phyloP scores from a whole-genome alignment of 2,113 vertebrate species.

The Ammodytes dubius region DNA sequence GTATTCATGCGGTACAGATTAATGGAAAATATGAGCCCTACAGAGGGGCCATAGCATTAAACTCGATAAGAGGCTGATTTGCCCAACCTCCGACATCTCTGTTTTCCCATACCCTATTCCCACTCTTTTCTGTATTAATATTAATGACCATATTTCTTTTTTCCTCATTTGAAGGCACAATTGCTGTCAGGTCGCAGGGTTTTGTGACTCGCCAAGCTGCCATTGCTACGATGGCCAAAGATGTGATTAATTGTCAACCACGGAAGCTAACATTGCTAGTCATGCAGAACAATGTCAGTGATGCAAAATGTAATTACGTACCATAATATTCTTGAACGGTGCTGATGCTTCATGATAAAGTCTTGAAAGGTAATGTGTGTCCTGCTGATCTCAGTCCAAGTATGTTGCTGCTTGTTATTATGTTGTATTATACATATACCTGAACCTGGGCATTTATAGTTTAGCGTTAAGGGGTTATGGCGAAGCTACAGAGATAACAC shows the following conservation, averaged over 20 bases:
- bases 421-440: background rate
- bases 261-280: slow-evolving; percentile 37
- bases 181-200: slow-evolving; percentile 59
- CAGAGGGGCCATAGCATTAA: slow-evolving; percentile 80
- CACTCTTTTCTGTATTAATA: slow-evolving; percentile 77
- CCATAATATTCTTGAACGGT: slow-evolving; percentile 47
- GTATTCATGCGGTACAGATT: slow-evolving; percentile 84
- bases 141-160: slow-evolving; percentile 74
- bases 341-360: slow-evolving; percentile 17
- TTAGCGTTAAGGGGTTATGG: background rate
- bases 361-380: slow-evolving; percentile 8
- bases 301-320: slow-evolving; percentile 36
- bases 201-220: slow-evolving; percentile 61
- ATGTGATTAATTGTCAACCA: slow-evolving; percentile 67
- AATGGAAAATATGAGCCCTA: slow-evolving; percentile 83
- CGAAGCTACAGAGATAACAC: background rate
- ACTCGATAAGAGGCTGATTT: slow-evolving; percentile 82
- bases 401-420: background rate
- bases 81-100: slow-evolving; percentile 74
- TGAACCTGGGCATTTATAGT: background rate
- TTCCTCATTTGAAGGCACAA: slow-evolving; percentile 65
- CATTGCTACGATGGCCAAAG: slow-evolving; percentile 52
- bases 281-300: slow-evolving; percentile 35
- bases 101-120: slow-evolving; percentile 73
- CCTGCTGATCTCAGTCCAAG: background rate